Conservation (phyloP, 1,140 invertebrate genomes). For the Nomia melanderi region DNA sequence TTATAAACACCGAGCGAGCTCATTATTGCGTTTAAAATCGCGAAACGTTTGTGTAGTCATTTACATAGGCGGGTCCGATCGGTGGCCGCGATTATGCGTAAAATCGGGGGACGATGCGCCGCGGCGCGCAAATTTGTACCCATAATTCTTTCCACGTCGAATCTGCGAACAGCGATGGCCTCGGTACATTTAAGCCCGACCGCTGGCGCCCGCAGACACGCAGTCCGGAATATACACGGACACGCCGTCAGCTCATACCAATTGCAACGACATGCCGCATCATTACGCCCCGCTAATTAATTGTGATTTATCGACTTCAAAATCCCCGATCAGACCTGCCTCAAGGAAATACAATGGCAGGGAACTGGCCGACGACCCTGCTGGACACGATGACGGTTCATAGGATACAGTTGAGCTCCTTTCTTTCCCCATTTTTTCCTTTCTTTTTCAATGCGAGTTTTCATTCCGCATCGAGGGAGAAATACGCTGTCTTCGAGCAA, state of each 20-base stretch:
- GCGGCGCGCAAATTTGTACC: conserved; percentile 61
- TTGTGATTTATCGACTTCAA: conserved; percentile 81
- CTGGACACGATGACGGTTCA: conserved; percentile 36
- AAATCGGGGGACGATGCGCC: conserved; percentile 44
- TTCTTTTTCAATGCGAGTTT: background rate
- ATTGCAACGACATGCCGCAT: conserved; percentile 79
- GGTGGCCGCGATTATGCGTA: conserved; percentile 38
- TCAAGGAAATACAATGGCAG: conserved; percentile 60
- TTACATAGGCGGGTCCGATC: conserved; percentile 36
- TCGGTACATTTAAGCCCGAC: conserved; percentile 52
- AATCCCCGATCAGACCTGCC: conserved; percentile 63
- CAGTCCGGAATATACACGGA: conserved; percentile 30
- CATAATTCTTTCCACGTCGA: conserved; percentile 61
- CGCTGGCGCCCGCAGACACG: conserved; percentile 40
- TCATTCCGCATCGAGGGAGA: conserved; percentile 10
- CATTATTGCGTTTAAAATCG: conserved; percentile 50
- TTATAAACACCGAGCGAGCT: conserved; percentile 39
- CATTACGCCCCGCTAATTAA: conserved; percentile 81
- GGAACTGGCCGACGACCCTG: conserved; percentile 22
- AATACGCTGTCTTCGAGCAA: background rate
- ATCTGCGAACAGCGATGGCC: conserved; percentile 47
- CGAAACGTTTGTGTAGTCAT: conserved; percentile 45
- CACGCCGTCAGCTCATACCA: conserved; percentile 73
- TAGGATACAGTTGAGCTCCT: conserved; percentile 12
- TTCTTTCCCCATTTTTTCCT: background rate